Base-by-base conservation (phyloP, 2,888 invertebrate genomes). In the Melitaea athalia region DNA sequence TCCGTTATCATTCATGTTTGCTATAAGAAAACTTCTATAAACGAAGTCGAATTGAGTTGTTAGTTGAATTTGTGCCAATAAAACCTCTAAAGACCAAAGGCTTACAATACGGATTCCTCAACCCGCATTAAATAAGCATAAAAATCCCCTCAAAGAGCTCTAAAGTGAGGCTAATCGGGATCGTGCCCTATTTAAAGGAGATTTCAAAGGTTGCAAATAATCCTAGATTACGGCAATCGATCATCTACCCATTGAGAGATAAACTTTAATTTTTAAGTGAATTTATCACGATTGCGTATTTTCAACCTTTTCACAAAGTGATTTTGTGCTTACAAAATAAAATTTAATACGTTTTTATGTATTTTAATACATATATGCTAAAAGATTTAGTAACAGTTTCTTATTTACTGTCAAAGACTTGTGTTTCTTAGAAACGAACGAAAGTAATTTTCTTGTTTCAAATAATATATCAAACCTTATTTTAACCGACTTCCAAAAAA, bases 161-260 rank as follows among this genome's bases (percentile, higher is more conserved):
- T 55, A 55, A 33, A n/a, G 53, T n/a, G 3, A 7, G 8, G 5
- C 5, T n/a, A 55, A 33, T 33, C n/a, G 31, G 33, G 33, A 55
- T 33, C 53, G 31, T 33, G 53, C 33, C 14, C 33, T 55, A 33
- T 55, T 55, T 55, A 60, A 61, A 55, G 45, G 59, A 43, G 42
- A 61, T 61, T 61, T 47, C 59, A 55, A 55, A 61, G 60, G 33
- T 66, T n/a, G 14, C 31, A 0, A 5, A 14, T 53, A 61, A 66
- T 47, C 38, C 53, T 55, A 66, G 66, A 66, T 65, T 45, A 65
- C 47, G 17, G 53, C 47, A 38, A 50, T 12, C 45, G 47, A 66
- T 47, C 38, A 31, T 10, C 52, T 12, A 5, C n/a, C 4, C 33
- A 6, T 24, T 52, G 10, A 11, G 24, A 4, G 17, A 52, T 12